Evolutionary conservation across 2,888 invertebrate genomes (phyloP).

Genomic region (Sabatieria punctata): DNA sequence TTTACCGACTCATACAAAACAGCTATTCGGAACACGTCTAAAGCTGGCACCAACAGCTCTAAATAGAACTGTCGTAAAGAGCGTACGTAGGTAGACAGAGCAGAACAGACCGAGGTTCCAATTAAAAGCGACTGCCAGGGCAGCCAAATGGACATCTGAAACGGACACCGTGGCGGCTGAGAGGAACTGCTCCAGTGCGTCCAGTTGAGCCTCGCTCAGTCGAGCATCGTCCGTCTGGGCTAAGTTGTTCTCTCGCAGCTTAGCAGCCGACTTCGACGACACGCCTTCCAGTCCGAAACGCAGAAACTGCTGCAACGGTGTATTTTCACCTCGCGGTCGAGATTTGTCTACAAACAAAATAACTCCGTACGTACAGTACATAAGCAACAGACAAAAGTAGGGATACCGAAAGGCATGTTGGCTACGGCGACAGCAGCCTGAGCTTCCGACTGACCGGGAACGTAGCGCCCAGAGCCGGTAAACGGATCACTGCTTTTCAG

Average conservation of each 20-base stretch:
- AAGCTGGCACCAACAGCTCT: conserved; percentile 65
- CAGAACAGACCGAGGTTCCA: too few species aligned
- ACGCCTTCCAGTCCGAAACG: conserved; percentile 6
- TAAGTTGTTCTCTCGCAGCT: conserved; percentile 16
- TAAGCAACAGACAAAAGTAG: too few species aligned
- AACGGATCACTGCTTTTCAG: conserved; percentile 34
- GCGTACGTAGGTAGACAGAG: too few species aligned
- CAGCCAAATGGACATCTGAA: too few species aligned
- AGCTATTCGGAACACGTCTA: conserved; percentile 69
- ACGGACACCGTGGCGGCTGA: conserved; percentile 11
- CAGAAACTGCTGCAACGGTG: conserved; percentile 15
- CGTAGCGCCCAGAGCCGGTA: conserved; percentile 34
- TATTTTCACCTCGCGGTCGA: conserved; percentile 20
- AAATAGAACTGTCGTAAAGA: too few species aligned
- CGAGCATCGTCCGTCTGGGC: conserved; percentile 12
- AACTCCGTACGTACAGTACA: too few species aligned
- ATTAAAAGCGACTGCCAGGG: too few species aligned
- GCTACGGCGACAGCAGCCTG: too few species aligned
- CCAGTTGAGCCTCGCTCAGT: neutral
- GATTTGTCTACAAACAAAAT: neutral
- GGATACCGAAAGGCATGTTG: too few species aligned
- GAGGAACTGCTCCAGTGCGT: conserved; percentile 4
- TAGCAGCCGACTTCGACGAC: conserved; percentile 17
- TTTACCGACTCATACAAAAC: conserved; percentile 52
- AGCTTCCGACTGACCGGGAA: too few species aligned